Base-by-base conservation (phyloP, 2,888 invertebrate species). In the Hylaea fasciaria region DNA sequence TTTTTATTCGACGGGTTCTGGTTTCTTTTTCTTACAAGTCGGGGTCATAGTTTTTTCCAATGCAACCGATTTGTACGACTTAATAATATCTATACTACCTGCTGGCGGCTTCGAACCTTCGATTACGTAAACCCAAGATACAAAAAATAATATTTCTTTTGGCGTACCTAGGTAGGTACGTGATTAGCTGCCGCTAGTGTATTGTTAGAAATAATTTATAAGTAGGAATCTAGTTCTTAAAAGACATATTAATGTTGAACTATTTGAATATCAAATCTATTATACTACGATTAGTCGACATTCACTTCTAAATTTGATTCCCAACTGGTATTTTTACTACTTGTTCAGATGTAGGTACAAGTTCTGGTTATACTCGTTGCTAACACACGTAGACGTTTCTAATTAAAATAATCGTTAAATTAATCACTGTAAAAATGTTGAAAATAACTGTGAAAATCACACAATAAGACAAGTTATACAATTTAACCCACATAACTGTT, bases 1-100 rank as follows among this genome's bases (percentile, higher is more conserved):
- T 83, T 82, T 84, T 79, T 81, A 68, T 73, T 53, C 47, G 54
- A 62, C 70, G 66, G 70, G 65, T 73, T 76, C 73, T 79, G 74
- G 72, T 75, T 81, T 77, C 68, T 78, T 74, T 73, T 67, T 71
- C 66, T 57, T 49, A 48, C 37, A 47, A 72, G 70, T 68, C 57
- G 68, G 73, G 71, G 76, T 75, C 71, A 66, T 59, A 48, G 53
- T 69, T 75, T 81, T 75, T 79, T 78, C 73, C 70, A 59, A 61
- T 37, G 44, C 47, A 37, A 57, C 37, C 49, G 58, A 70, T 73
- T 70, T 68, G 65, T 43, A 17, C 22, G 22, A 2, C 17, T 7
- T 5, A 28, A 28, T 3, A 16, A 17, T 40, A 13, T 14, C 16
- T 47, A 8, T 35, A 16, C 16, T 37, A 22, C 43, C 41, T 60